phyloP scores from a whole-genome alignment of 1,140 invertebrate species.

The Papilio helenus region DNA sequence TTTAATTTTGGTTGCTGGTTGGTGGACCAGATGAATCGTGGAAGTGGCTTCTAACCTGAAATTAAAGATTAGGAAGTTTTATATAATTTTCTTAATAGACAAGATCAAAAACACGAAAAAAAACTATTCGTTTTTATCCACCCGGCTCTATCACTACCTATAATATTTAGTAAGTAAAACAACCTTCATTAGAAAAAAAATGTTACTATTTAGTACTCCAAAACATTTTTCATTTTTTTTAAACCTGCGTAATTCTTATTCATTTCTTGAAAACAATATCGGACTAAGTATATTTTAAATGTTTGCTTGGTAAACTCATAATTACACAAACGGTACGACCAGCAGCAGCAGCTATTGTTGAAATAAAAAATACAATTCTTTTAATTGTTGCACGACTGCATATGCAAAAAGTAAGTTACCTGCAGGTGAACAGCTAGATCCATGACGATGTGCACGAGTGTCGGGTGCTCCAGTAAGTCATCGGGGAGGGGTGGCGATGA shows the following conservation, averaged over 20 bases:
- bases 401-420: slow-evolving; percentile 74
- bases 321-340: too few relatives aligned
- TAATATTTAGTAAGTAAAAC: too few relatives aligned
- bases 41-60: slow-evolving; percentile 55
- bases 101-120: neutral
- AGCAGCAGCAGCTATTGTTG: neutral
- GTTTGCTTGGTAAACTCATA: too few relatives aligned
- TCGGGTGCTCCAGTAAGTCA: slow-evolving; percentile 94
- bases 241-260: neutral
- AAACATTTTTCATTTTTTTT: neutral
- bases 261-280: too few relatives aligned
- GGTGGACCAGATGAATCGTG: slow-evolving; percentile 43
- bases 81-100: neutral
- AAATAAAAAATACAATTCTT: neutral
- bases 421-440: slow-evolving; percentile 93
- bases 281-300: too few relatives aligned
- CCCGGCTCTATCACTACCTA: too few relatives aligned
- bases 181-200: too few relatives aligned
- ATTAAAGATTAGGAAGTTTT: slow-evolving; percentile 33
- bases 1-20: neutral
- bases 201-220: too few relatives aligned
- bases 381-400: neutral
- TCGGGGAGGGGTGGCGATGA: slow-evolving; percentile 94
- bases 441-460: slow-evolving; percentile 90
- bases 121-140: too few relatives aligned